Evolutionary conservation across 2,113 vertebrate species (phyloP), one percentile per base, ranked within the genome.

Genomic region (Myodes glareolus): DNA sequence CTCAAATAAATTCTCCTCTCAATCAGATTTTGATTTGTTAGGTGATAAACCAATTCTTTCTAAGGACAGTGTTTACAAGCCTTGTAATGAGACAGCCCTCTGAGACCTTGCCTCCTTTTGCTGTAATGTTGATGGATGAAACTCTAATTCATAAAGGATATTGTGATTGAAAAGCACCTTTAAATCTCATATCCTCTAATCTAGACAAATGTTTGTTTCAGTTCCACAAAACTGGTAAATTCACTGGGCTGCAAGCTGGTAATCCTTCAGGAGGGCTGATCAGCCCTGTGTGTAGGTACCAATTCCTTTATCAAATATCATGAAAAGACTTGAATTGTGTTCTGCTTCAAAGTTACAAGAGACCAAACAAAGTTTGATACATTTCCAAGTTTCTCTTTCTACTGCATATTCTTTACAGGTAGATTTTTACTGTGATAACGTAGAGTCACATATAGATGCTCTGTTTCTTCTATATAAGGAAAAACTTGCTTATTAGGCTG

Each of bases 81-180:
- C 98, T 98, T 99, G 98, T 99, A 99, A 99, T 99, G 98, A 99
- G 98, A 97, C 98, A 97, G 98, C 98, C 98, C 98, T 98, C 92
- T 95, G 98, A 99, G 98, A 98, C 98, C 98, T 98, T 98, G 97
- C 98, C 97, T 98, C 98, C 98, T 98, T 98, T 97, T 98, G 98
- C 95, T 98, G 97, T 99, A 99, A 99, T 99, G 98, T 99, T 99
- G 99, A 99, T 98, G 99, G 99, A 99, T 99, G 98, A 98, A 98
- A 97, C 97, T 98, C 98, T 98, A 98, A 99, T 99, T 99, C 98
- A 99, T 98, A 98, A 98, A 98, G 97, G 98, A 97, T 98, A 98
- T 97, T 98, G 98, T 99, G 98, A 99, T 99, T 99, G 98, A 98
- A 98, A 98, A 98, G 98, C 98, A 98, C 97, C 98, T 98, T 98